A percentile compares a stretch with the other conserved stretches of the same genome.
Evolutionary conservation across 2,113 vertebrate genomes (phyloP).

Genomic region (Grammomys dolichurus): DNA sequence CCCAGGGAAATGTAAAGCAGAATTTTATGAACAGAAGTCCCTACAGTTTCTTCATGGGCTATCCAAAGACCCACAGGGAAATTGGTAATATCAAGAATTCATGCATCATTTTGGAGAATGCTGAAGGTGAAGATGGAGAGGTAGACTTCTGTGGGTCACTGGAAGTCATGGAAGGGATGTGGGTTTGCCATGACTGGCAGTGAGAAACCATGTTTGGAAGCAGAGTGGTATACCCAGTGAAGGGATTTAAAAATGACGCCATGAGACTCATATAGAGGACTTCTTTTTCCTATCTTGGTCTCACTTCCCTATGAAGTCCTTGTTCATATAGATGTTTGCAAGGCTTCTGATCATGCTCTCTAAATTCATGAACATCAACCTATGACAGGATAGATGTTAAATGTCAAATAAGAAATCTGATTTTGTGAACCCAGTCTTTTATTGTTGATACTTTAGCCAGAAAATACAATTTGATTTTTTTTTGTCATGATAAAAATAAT

Average conservation of each 20-base stretch:
- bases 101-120: neutral
- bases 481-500: slow-evolving; percentile 43
- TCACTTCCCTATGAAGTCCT: neutral
- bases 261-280: neutral
- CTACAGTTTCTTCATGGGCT: neutral
- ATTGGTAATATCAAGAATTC: neutral
- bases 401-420: neutral
- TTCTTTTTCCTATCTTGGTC: neutral
- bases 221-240: neutral
- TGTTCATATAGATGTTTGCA: neutral
- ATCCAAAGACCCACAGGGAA: neutral
- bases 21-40: neutral
- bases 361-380: neutral
- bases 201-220: neutral
- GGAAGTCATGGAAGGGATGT: neutral
- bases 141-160: neutral
- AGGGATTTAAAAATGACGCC: neutral
- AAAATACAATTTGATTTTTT: neutral
- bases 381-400: neutral
- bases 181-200: neutral
- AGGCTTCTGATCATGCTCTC: neutral
- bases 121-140: neutral
- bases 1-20: neutral
- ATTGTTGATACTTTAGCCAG: neutral
- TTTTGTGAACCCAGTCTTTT: neutral